Conservation (phyloP, 2,113 vertebrate species). For the Cygnus atratus region DNA sequence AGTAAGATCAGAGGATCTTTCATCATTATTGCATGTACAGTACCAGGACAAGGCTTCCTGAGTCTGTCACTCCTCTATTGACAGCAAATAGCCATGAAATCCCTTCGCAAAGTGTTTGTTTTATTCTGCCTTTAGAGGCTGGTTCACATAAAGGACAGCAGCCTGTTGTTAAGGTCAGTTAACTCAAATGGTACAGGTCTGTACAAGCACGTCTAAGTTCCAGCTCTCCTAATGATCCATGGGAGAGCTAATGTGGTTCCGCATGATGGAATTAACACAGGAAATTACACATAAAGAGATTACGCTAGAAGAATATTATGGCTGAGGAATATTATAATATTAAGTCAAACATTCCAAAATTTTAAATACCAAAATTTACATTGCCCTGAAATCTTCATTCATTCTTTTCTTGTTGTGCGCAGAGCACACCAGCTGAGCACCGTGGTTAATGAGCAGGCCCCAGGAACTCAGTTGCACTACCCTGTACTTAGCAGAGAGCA, state of each 20-base stretch:
- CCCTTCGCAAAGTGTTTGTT: not conserved
- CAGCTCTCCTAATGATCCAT: not conserved
- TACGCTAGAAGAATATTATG: not conserved
- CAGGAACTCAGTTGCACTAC: not conserved
- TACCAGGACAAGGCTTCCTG: not conserved
- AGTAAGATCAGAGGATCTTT: not conserved
- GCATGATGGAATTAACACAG: conserved; percentile 16
- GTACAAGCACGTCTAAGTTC: not conserved
- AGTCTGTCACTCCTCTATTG: not conserved
- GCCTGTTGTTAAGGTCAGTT: conserved; percentile 1
- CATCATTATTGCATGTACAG: not conserved
- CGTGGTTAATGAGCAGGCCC: not conserved
- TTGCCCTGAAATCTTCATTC: not conserved
- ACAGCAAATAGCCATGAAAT: conserved; percentile 1
- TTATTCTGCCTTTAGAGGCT: not conserved
- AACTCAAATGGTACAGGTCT: not conserved
- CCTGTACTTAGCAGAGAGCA: not conserved
- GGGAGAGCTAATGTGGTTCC: not conserved
- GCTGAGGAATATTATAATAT: not conserved
- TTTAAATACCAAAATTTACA: conserved; percentile 3
- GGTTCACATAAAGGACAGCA: not conserved
- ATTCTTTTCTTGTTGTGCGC: not conserved
- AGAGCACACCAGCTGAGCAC: not conserved
- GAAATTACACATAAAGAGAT: conserved; percentile 4
- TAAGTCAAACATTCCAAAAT: not conserved